These are phyloP conservation scores for Centropristis striata DNA, from an alignment of 2,113 vertebrate genomes.

Conservation along the genomic window DNA sequence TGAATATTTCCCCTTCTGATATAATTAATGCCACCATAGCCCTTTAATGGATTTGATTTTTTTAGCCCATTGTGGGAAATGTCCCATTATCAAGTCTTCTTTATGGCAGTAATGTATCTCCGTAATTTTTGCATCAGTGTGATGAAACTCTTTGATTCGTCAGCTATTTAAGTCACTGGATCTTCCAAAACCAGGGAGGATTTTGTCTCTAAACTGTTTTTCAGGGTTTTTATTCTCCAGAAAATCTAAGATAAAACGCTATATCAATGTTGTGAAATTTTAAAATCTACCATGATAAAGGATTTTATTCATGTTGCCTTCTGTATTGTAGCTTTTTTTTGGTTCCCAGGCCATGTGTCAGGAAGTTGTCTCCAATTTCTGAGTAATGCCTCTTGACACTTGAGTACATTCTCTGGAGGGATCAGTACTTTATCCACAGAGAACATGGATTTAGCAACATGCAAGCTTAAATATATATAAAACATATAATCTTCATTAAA, in stretches of 20 bases:
- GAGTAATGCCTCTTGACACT: not conserved
- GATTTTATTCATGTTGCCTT: not conserved
- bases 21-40: too few species aligned
- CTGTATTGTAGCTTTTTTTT: not conserved
- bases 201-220: too few species aligned
- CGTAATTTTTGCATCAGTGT: not conserved
- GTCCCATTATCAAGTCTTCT: not conserved
- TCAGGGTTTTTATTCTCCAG: too few species aligned
- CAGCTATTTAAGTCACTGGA: not conserved
- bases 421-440: not conserved
- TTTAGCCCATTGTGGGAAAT: not conserved
- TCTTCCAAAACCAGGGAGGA: not conserved
- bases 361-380: conserved; percentile 19
- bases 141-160: not conserved
- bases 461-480: not conserved
- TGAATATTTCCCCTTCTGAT: not conserved
- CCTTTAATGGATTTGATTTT: too few species aligned
- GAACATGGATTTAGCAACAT: not conserved
- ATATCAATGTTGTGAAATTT: not conserved
- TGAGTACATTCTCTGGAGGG: not conserved
- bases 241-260: not conserved
- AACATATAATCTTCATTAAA: not conserved
- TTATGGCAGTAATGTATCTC: not conserved
- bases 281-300: too few species aligned
- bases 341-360: conserved; percentile 7